Percentiles rank a stretch among this genome's conserved stretches.
phyloP scores from a whole-genome alignment of 1,140 invertebrate species.

The Periplaneta americana region DNA sequence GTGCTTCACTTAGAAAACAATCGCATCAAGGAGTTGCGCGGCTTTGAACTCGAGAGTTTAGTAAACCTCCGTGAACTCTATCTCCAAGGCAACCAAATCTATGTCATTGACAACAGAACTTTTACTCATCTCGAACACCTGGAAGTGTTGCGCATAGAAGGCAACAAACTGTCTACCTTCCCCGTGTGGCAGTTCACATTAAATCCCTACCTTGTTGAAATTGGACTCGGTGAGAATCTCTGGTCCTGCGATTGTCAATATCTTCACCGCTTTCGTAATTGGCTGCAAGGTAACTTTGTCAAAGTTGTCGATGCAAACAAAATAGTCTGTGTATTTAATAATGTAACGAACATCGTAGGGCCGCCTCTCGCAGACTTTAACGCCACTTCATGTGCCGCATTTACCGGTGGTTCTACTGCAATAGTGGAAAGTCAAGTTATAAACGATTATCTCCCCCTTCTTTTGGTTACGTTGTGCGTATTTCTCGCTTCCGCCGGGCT shows the following conservation, averaged over 20 bases:
- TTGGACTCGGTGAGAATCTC: slow-evolving; percentile 75
- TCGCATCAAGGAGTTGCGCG: slow-evolving; percentile 67
- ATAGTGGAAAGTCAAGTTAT: slow-evolving; percentile 61
- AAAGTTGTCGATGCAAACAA: slow-evolving; percentile 41
- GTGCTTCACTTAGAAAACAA: slow-evolving; percentile 84
- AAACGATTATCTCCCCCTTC: slow-evolving; percentile 72
- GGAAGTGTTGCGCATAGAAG: slow-evolving; percentile 77
- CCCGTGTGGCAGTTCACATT: slow-evolving; percentile 63
- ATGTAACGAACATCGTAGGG: slow-evolving; percentile 41
- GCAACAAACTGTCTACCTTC: slow-evolving; percentile 76
- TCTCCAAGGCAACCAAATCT: slow-evolving; percentile 80
- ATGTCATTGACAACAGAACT: slow-evolving; percentile 77
- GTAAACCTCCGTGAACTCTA: slow-evolving; percentile 78
- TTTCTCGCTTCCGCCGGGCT: slow-evolving; percentile 65
- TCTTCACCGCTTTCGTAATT: slow-evolving; percentile 66
- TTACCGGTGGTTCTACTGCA: slow-evolving; percentile 38
- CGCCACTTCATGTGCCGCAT: slow-evolving; percentile 57
- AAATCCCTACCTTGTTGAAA: slow-evolving; percentile 72
- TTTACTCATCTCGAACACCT: slow-evolving; percentile 74
- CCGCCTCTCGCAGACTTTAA: slow-evolving; percentile 60
- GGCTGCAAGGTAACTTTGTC: slow-evolving; percentile 62
- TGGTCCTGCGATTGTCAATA: slow-evolving; percentile 80
- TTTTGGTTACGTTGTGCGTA: slow-evolving; percentile 63
- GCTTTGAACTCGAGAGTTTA: slow-evolving; percentile 77
- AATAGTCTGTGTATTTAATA: slow-evolving; percentile 30